Evolutionary conservation across 2,113 vertebrate genomes (phyloP), one percentile per base, ranked within the genome.

Genomic region (Microcebus tavaratra): DNA sequence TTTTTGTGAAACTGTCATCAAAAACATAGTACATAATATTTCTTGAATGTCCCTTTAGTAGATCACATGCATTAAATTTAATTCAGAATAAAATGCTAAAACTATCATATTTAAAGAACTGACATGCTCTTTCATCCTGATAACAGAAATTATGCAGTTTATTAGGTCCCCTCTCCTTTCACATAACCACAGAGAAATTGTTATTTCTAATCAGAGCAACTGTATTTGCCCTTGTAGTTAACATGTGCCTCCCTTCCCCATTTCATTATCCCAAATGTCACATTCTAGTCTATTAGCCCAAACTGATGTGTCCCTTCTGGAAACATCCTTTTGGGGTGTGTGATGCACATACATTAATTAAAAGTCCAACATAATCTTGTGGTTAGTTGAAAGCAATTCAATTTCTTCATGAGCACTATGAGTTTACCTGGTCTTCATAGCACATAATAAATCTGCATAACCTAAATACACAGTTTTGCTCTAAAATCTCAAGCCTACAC

Each of bases 361-460:
- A 72, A 88, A 85, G 63, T 48, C 25, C 65, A 78, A 53, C 27
- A 83, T 83, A 61, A 48, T 70, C 80, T 89, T 50, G 23, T 11
- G 3, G 18, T 61, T 48, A 91, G 0, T 0, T 36, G 39, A 88
- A 57, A 90, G 91, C 57, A 96, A 96, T 91, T 96, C 90, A 36
- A 29, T 78, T 89, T 94, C 90, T 96, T 61, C 75, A 63, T 0
- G 0, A 83, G 67, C n/a, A 2, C 34, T 72, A 25, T 8, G 12
- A 39, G 17, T 63, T 45, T 97, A 90, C 86, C 78, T 63, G 13
- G 18, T 94, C 90, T 95, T 96, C 90, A 88, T 39, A 75, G 96
- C 87, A 92, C 90, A 94, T 92, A 90, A 87, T 96, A 93, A 91
- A 97, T 93, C 80, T 2, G 4, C 94, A 91, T 68, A 97, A 97